A percentile compares a stretch with the other conserved stretches of the same genome.
These are phyloP conservation scores for Rousettus leschenaultii DNA, from an alignment of 2,113 vertebrate species.

Conservation along the genomic window DNA sequence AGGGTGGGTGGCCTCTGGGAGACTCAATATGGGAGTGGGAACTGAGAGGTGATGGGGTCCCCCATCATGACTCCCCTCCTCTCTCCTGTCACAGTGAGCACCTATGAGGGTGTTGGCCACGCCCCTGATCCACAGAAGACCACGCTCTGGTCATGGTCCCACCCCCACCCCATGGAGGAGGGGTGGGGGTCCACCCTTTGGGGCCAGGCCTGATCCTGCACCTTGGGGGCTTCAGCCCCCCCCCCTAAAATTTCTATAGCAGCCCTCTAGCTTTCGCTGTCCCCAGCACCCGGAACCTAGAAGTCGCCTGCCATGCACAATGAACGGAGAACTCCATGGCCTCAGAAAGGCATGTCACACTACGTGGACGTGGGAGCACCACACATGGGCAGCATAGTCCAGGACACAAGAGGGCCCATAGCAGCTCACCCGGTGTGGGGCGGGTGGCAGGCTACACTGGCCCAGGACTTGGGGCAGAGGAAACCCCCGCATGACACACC, in stretches of 20 bases:
- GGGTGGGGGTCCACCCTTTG: background rate
- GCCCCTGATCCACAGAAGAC: background rate
- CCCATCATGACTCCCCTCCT: background rate
- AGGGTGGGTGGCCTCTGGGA: background rate
- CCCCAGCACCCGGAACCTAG: background rate
- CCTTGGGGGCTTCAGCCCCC: conserved; percentile 56
- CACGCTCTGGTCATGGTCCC: background rate
- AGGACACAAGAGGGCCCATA: background rate
- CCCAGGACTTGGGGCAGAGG: background rate
- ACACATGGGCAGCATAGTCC: background rate
- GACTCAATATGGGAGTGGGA: background rate
- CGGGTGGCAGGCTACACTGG: background rate
- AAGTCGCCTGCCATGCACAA: background rate
- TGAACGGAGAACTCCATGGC: background rate
- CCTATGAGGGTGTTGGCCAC: conserved; percentile 21
- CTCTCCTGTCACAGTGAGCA: conserved; percentile 59
- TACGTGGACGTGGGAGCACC: background rate
- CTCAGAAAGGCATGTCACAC: background rate
- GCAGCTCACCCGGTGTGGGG: background rate
- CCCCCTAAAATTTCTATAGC: background rate
- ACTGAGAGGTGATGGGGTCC: background rate
- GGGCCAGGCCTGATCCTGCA: conserved; percentile 38
- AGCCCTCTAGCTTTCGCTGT: background rate
- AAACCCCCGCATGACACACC: background rate
- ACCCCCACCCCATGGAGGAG: background rate